phyloP scores from a whole-genome alignment of 37 sponge, comb jelly and placozoan species.

The Eunapius fragilis region DNA sequence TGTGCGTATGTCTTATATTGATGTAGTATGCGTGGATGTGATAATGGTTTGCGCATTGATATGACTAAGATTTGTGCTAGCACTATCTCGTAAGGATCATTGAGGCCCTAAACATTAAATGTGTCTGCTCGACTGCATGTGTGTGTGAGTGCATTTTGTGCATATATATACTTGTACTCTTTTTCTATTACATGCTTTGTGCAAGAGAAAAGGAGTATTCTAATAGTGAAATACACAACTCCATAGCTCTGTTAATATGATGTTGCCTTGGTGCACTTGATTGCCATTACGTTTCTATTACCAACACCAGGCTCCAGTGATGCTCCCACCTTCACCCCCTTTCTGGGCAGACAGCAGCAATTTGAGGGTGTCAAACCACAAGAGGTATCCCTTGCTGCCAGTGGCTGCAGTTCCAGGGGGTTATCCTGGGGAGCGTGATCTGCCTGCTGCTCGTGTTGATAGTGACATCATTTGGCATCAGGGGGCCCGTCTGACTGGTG shows the following conservation, averaged over 20 bases:
- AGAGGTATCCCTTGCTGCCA: neutral
- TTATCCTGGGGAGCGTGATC: neutral
- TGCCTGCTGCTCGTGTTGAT: neutral
- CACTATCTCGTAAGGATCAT: too few relatives aligned
- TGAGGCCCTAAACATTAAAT: too few relatives aligned
- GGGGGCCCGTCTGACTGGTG: neutral
- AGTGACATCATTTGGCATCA: neutral
- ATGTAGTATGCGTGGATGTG: too few relatives aligned
- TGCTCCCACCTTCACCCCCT: neutral
- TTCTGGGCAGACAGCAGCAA: neutral
- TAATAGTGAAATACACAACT: too few relatives aligned
- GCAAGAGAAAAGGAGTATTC: too few relatives aligned
- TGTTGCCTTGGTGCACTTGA: neutral
- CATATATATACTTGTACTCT: neutral
- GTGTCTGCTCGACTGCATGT: neutral
- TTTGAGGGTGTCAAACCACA: neutral
- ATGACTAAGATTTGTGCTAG: too few relatives aligned
- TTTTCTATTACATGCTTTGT: too few relatives aligned
- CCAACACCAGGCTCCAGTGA: neutral
- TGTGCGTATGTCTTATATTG: too few relatives aligned
- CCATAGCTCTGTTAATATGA: neutral
- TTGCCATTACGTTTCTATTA: neutral
- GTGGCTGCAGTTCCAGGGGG: neutral
- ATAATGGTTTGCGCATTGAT: too few relatives aligned
- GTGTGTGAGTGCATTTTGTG: neutral